Conservation (phyloP, 2,113 vertebrate genomes). For the Phrynocephalus versicolor region DNA sequence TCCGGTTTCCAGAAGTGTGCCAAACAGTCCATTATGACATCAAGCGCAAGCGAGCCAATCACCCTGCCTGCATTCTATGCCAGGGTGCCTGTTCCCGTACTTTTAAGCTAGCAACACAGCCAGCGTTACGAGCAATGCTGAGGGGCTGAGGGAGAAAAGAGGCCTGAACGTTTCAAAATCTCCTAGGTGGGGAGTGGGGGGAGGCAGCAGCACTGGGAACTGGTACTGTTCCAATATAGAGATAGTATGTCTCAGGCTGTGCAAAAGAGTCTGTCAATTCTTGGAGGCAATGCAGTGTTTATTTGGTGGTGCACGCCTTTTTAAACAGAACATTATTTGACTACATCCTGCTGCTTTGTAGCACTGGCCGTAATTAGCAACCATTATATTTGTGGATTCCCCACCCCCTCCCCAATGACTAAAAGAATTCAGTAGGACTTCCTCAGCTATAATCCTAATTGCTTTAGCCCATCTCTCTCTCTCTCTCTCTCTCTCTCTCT, state of each 20-base stretch:
- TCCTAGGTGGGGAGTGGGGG: neutral
- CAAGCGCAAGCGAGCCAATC: neutral
- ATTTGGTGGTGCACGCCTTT: neutral
- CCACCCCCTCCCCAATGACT: too few species aligned
- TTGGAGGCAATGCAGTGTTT: neutral
- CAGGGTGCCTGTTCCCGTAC: neutral
- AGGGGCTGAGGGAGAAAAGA: too few species aligned
- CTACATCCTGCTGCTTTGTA: neutral
- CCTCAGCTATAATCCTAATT: too few species aligned
- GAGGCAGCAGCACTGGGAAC: neutral
- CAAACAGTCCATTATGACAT: neutral
- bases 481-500: too few species aligned
- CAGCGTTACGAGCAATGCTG: neutral
- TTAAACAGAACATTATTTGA: neutral
- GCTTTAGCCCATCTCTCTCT: too few species aligned
- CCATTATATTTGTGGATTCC: too few species aligned
- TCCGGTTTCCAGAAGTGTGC: constrained; percentile 5
- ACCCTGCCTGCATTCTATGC: neutral
- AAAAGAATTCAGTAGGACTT: too few species aligned
- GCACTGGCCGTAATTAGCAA: neutral
- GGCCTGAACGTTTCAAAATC: neutral
- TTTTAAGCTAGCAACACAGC: neutral
- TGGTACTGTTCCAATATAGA: neutral
- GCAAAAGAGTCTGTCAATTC: too few species aligned
- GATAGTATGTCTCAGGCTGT: too few species aligned